Base-by-base conservation (phyloP, 2,888 invertebrate genomes). In the Pheosia gnoma region DNA sequence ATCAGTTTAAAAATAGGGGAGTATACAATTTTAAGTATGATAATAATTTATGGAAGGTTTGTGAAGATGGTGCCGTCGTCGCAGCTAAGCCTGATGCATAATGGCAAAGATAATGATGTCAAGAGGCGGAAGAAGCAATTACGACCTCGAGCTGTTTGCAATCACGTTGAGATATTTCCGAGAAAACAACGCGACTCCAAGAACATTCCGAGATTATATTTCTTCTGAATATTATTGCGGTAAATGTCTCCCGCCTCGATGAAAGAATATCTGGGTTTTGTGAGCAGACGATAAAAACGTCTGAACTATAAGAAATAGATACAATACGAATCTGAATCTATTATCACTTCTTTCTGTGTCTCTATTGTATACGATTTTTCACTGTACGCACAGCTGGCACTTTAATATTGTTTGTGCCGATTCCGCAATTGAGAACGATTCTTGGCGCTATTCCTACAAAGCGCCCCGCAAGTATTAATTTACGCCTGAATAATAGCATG, bases 111-210 rank as follows among this genome's bases (percentile, higher is more conserved):
- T 90, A 89, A 91, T 90, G 86, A 88, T 85, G 86, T 88, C 88
- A 89, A 84, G 86, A 83, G 82, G 86, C 90, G 90, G 88, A 89
- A 90, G 88, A 90, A 90, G 85, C 90, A 90, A 91, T 91, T 90
- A 90, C 86, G 83, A 77, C 79, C 83, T 81, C 82, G 79, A 82
- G 79, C 75, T 80, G 80, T 82, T 82, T 83, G 85, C 86, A 84
- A 87, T 88, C 86, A 82, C 80, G 83, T 64, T 75, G 80, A 78
- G 82, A 81, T 83, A 81, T 84, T 85, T 82, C 83, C 72, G 70
- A 77, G 80, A 81, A 84, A 82, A 82, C 82, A 83, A 80, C 80
- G 75, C 77, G 73, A 79, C 81, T 80, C 74, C 63, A 71, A 83
- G 72, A 72, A 67, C 60, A 81, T 84, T 80, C 78, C 73, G 70